Evolutionary conservation across 2,113 vertebrate species (phyloP).

Genomic region (Dermatemys mawii): DNA sequence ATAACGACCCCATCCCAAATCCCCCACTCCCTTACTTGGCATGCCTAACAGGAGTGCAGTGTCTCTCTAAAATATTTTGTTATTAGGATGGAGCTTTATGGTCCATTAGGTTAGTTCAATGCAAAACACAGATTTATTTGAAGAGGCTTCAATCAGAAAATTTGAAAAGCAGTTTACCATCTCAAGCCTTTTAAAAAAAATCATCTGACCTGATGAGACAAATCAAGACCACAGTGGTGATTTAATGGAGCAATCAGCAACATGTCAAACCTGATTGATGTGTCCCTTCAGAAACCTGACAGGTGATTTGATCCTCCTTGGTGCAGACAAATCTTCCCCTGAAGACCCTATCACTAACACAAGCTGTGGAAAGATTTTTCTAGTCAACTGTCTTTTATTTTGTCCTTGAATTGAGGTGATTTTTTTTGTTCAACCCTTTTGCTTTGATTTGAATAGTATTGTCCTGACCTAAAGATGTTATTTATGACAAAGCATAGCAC

Average conservation of each 20-base stretch:
- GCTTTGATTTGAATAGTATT: conserved; percentile 64
- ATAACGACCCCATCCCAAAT: background rate
- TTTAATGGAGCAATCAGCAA: conserved; percentile 82
- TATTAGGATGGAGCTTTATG: conserved; percentile 45
- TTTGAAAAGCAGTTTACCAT: conserved; percentile 66
- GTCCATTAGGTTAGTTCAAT: conserved; percentile 62
- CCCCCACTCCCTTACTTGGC: background rate
- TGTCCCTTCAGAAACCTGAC: conserved; percentile 66
- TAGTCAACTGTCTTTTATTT: conserved; percentile 66
- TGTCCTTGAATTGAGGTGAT: conserved; percentile 71
- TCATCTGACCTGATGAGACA: conserved; percentile 73
- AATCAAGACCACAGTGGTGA: conserved; percentile 75
- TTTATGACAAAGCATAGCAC: conserved; percentile 64
- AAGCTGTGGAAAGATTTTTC: conserved; percentile 50
- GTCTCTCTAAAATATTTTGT: background rate
- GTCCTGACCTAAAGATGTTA: conserved; percentile 58
- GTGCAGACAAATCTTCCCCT: conserved; percentile 71
- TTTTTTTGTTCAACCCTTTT: conserved; percentile 35
- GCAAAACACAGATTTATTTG: conserved; percentile 68
- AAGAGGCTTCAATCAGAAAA: conserved; percentile 64
- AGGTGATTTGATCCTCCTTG: conserved; percentile 76
- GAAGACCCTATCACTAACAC: conserved; percentile 40
- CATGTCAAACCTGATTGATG: conserved; percentile 81
- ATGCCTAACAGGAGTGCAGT: background rate
- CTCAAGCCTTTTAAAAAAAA: conserved; percentile 22